These are phyloP conservation scores for Zaprionus gabonicus DNA, from an alignment of 1,140 invertebrate species.

Conservation along the genomic window DNA sequence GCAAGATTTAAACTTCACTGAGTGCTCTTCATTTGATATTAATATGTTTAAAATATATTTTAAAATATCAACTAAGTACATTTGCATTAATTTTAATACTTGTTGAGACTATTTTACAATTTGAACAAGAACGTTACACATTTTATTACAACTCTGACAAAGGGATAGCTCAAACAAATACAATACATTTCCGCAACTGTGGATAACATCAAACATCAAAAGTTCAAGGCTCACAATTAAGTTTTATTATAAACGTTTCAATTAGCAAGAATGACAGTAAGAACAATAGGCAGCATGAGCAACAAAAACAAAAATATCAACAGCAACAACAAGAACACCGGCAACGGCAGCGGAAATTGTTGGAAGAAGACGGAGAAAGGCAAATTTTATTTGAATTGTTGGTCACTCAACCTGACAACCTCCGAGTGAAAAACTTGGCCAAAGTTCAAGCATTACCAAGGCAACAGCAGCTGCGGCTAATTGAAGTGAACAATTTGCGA, in stretches of 20 bases:
- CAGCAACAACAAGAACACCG: constrained; percentile 2
- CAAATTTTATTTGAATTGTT: constrained; percentile 39
- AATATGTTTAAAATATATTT: no score
- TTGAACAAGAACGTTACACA: constrained; percentile 1
- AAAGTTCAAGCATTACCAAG: constrained; percentile 58
- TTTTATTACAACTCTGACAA: constrained; percentile 19
- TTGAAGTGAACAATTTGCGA: constrained; percentile 56
- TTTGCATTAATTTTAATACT: background rate
- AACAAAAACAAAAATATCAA: constrained; percentile 16
- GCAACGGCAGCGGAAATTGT: background rate
- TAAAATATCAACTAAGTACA: no score
- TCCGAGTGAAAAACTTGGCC: constrained; percentile 58
- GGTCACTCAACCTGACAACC: constrained; percentile 38
- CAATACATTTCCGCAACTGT: constrained; percentile 28
- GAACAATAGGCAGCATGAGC: constrained; percentile 8
- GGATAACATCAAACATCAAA: constrained; percentile 38
- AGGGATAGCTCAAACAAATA: constrained; percentile 21
- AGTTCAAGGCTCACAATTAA: constrained; percentile 65
- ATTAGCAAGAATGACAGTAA: constrained; percentile 63
- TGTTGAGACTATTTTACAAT: background rate
- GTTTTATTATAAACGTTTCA: constrained; percentile 69
- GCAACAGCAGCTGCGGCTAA: constrained; percentile 63
- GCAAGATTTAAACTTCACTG: no score
- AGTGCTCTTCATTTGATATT: no score
- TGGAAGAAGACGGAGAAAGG: constrained; percentile 4